Percentiles rank a stretch among this genome's conserved stretches.
These are phyloP conservation scores for Sphaerodactylus townsendi DNA, from an alignment of 2,113 vertebrate genomes.

Conservation along the genomic window DNA sequence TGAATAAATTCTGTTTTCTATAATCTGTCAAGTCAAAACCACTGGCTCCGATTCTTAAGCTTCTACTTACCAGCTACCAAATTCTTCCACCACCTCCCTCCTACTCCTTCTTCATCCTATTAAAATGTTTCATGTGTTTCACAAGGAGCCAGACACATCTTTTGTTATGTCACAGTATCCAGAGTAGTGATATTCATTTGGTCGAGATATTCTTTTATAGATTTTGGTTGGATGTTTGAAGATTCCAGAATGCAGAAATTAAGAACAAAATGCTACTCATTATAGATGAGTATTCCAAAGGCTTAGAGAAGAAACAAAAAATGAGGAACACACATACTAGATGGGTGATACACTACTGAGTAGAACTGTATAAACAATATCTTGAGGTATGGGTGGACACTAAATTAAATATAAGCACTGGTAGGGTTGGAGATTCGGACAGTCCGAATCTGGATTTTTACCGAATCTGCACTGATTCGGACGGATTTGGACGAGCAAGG, in stretches of 20 bases:
- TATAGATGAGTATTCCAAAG: background rate
- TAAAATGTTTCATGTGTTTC: background rate
- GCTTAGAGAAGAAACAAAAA: background rate
- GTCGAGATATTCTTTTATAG: background rate
- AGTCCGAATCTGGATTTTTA: no score
- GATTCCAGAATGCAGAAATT: background rate
- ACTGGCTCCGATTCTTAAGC: background rate
- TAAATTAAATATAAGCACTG: no score
- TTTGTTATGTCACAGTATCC: background rate
- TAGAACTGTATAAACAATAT: no score
- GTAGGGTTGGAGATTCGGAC: no score
- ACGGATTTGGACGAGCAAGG: no score
- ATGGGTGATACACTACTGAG: no score
- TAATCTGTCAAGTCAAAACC: background rate
- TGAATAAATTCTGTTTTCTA: conserved; percentile 29
- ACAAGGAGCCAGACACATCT: background rate
- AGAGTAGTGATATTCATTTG: background rate
- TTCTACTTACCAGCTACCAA: background rate
- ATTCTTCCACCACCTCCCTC: background rate
- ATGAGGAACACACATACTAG: no score
- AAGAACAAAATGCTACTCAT: background rate
- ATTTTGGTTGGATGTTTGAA: background rate
- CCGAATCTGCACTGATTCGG: no score
- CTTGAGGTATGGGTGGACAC: no score
- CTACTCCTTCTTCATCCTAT: background rate